phyloP scores from a whole-genome alignment of 2,113 vertebrate genomes.

The Struthio camelus region DNA sequence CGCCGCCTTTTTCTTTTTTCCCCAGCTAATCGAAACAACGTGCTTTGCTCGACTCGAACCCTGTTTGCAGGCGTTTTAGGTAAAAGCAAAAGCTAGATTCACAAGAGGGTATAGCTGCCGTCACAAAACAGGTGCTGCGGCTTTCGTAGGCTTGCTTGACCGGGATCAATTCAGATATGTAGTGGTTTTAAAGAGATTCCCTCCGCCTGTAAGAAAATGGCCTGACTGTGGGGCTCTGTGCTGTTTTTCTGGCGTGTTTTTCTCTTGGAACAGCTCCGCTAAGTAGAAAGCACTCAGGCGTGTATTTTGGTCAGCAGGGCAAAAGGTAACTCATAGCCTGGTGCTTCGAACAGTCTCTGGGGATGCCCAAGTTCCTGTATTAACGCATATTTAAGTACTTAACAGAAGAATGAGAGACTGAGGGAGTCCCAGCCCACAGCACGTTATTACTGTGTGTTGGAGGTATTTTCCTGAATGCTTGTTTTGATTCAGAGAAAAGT shows the following conservation, averaged over 20 bases:
- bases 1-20: too few species aligned
- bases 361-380: background rate
- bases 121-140: background rate
- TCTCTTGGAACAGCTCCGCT: background rate
- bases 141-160: background rate
- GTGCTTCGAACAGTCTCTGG: background rate
- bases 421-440: background rate
- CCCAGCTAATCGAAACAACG: background rate
- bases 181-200: background rate
- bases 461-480: background rate
- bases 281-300: background rate
- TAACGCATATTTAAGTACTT: background rate
- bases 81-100: background rate
- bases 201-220: background rate
- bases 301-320: background rate
- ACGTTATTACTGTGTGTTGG: background rate
- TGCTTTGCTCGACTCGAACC: background rate
- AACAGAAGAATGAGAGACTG: background rate
- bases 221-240: background rate
- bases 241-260: background rate
- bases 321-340: background rate
- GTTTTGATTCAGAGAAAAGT: background rate
- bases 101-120: fast-evolving
- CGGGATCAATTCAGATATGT: background rate
- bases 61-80: background rate